Evolutionary conservation across 2,888 invertebrate genomes (phyloP).

Genomic region (Carpatolechia fugitivella): DNA sequence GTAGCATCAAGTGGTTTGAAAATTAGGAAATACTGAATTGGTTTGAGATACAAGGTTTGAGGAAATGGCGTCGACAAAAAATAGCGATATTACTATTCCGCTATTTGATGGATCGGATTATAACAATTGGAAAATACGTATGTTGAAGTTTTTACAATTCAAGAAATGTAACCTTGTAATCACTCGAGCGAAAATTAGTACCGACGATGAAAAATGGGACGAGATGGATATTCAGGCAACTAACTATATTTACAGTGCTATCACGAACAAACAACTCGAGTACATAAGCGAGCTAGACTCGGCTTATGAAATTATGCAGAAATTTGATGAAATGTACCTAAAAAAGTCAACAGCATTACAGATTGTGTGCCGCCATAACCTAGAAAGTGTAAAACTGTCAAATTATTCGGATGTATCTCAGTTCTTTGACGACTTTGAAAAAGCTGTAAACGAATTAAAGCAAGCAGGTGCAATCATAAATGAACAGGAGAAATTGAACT

Average conservation of each 20-base stretch:
- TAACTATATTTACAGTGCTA: constrained; percentile 27
- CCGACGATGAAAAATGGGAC: constrained; percentile 17
- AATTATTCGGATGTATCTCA: constrained; percentile 21
- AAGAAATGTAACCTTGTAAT: constrained; percentile 26
- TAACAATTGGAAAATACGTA: constrained; percentile 26
- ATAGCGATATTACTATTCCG: constrained; percentile 20
- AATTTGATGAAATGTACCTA: constrained; percentile 28
- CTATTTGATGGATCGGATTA: constrained; percentile 25
- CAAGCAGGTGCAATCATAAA: constrained; percentile 16
- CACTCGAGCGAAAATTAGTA: constrained; percentile 12
- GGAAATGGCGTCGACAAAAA: not conserved
- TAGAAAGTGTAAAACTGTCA: constrained; percentile 26
- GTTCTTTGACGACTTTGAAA: constrained; percentile 28
- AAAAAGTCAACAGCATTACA: constrained; percentile 27
- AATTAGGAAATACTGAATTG: too few species aligned
- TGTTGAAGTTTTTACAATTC: constrained; percentile 25
- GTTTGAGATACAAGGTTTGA: too few species aligned
- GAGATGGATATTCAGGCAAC: constrained; percentile 25
- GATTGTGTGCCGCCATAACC: constrained; percentile 27
- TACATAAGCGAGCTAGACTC: constrained; percentile 22
- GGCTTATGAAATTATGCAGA: constrained; percentile 22
- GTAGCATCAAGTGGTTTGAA: too few species aligned
- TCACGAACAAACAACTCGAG: constrained; percentile 27
- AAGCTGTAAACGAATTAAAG: constrained; percentile 23
- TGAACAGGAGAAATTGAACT: constrained; percentile 21